These are phyloP conservation scores for Eulacestoma nigropectus DNA, from an alignment of 2,113 vertebrate genomes.

Conservation along the genomic window DNA sequence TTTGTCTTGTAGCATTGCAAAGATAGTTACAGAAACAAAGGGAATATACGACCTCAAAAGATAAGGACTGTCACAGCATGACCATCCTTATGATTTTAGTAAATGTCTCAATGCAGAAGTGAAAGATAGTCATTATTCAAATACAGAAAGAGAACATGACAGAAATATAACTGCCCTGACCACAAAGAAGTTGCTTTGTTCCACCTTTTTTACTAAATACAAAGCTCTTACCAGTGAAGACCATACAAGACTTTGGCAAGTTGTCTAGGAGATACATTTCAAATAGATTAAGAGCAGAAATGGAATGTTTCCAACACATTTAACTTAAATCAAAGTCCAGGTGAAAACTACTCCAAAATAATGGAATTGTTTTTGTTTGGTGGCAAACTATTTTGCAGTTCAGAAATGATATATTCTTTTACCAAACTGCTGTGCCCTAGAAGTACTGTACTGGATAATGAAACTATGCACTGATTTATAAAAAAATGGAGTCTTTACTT, in stretches of 20 bases:
- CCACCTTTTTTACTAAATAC: background rate
- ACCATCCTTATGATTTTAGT: background rate
- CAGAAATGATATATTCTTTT: background rate
- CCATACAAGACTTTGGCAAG: background rate
- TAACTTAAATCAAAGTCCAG: background rate
- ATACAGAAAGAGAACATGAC: background rate
- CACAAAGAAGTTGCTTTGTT: background rate
- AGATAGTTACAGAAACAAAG: background rate
- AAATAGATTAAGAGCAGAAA: background rate
- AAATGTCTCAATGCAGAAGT: constrained; percentile 33
- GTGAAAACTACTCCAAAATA: background rate
- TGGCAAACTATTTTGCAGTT: background rate
- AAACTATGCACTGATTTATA: background rate
- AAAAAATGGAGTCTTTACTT: background rate
- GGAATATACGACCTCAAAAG: background rate
- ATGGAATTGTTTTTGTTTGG: background rate
- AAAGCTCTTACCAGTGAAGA: background rate
- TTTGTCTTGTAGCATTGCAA: background rate
- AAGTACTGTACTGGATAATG: background rate
- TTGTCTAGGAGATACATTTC: background rate
- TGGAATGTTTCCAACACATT: background rate
- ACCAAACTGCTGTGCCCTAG: background rate
- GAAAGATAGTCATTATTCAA: constrained; percentile 17
- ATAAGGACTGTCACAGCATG: background rate
- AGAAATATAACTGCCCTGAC: constrained; percentile 4